Conservation (phyloP, 2,888 invertebrate genomes). For the Julus scanicus region DNA sequence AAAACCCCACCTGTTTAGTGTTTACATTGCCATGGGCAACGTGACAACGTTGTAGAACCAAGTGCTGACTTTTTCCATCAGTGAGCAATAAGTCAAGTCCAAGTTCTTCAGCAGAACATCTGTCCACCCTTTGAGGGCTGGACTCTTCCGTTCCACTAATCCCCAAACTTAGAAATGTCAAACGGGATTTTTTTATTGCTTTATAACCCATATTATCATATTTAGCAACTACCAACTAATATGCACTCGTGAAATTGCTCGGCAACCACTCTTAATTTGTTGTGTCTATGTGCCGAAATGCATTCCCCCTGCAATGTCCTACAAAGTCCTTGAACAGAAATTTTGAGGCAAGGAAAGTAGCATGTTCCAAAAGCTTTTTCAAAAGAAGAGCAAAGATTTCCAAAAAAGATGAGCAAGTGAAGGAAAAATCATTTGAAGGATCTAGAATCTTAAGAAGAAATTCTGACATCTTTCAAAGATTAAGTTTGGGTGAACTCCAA, state of each 20-base stretch:
- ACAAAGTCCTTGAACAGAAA: too few species aligned
- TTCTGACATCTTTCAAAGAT: too few species aligned
- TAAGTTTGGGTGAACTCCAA: too few species aligned
- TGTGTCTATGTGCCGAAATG: background rate
- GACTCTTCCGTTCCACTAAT: conserved; percentile 14
- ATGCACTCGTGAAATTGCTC: conserved; percentile 14
- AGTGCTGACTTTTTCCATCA: background rate
- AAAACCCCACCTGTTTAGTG: conserved; percentile 27
- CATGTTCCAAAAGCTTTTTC: too few species aligned
- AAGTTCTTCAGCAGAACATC: background rate
- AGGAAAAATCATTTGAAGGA: too few species aligned
- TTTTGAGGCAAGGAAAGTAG: background rate
- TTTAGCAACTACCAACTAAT: conserved; percentile 8
- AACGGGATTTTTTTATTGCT: background rate
- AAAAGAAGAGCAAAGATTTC: too few species aligned
- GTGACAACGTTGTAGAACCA: background rate
- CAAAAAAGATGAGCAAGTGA: too few species aligned
- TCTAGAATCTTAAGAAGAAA: too few species aligned
- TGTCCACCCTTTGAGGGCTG: background rate
- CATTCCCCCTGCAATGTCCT: too few species aligned
- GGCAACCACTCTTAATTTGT: background rate
- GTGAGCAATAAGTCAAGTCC: background rate
- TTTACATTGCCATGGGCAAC: conserved; percentile 18
- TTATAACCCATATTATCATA: conserved; percentile 23
- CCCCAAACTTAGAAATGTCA: background rate